A percentile compares a stretch with the other conserved stretches of the same genome.
Evolutionary conservation across 2,797 vertebrate genomes (phyloP).

Genomic region (Cuculus canorus): DNA sequence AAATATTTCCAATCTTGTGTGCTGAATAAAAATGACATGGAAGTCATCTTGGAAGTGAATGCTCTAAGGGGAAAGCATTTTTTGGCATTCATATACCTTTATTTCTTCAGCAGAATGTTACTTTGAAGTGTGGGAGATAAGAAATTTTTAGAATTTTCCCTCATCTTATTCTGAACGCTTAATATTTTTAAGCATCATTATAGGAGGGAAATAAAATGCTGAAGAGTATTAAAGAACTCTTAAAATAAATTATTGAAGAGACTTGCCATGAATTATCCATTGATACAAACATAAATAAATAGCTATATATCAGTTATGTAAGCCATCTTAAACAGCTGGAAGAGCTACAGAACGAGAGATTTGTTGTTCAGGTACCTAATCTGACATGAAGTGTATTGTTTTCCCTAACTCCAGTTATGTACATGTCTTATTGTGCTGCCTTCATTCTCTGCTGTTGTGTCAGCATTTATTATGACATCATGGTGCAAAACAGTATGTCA

Average conservation of each 20-base stretch:
- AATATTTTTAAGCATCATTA: constrained; percentile 21
- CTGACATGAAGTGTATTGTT: neutral
- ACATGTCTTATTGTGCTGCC: neutral
- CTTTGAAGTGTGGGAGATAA: constrained; percentile 18
- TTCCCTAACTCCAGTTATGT: neutral
- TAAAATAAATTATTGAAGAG: constrained; percentile 71
- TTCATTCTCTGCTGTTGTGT: neutral
- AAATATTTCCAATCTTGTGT: constrained; percentile 32
- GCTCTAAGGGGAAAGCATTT: neutral
- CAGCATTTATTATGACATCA: neutral
- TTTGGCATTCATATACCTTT: neutral
- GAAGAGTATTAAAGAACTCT: constrained; percentile 60
- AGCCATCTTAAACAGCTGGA: constrained; percentile 54
- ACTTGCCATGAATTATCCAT: constrained; percentile 62
- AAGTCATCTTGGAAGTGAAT: constrained; percentile 25
- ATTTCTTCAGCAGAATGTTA: constrained; percentile 37
- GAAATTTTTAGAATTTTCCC: neutral
- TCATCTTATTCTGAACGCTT: constrained; percentile 9
- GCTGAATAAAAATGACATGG: constrained; percentile 16
- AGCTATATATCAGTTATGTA: constrained; percentile 51
- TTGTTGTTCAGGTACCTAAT: neutral
- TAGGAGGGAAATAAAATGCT: constrained; percentile 45
- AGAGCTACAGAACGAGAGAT: neutral
- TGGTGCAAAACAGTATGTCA: neutral
- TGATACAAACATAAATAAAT: constrained; percentile 64